A percentile compares a stretch with the other conserved stretches of the same genome.
Evolutionary conservation across 2,888 invertebrate genomes (phyloP).

Genomic region (Clostera curtula): DNA sequence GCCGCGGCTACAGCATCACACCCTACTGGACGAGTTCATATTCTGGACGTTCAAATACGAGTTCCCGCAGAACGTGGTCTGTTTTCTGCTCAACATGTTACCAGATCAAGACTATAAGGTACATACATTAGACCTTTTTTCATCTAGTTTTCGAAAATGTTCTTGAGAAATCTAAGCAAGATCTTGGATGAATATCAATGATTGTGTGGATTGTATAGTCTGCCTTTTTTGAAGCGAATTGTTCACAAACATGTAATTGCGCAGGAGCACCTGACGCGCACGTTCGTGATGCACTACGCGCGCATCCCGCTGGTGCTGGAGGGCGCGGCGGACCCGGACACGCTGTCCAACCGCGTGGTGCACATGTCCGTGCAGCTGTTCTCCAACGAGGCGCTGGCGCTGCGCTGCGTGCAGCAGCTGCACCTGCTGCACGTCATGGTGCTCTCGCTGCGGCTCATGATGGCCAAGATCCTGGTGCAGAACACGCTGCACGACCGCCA

Average conservation of each 20-base stretch:
- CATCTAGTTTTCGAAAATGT: no score
- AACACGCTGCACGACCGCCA: conserved; percentile 88
- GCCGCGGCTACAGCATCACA: conserved; percentile 85
- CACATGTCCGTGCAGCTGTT: conserved; percentile 98
- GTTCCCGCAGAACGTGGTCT: conserved; percentile 97
- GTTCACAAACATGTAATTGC: no score
- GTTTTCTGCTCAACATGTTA: conserved; percentile 94
- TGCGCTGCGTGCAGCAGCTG: conserved; percentile 92
- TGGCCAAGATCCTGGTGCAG: conserved; percentile 91
- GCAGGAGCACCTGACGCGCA: conserved; percentile 91
- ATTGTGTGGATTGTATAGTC: no score
- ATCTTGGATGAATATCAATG: no score
- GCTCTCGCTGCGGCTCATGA: conserved; percentile 90
- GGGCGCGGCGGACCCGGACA: conserved; percentile 89
- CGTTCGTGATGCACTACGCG: conserved; percentile 97
- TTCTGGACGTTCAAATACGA: conserved; percentile 99
- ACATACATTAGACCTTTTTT: no score
- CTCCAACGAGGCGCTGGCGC: conserved; percentile 93
- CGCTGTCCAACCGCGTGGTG: conserved; percentile 95
- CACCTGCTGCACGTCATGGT: conserved; percentile 96
- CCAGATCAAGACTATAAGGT: conserved; percentile 97
- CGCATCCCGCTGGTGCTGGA: conserved; percentile 94
- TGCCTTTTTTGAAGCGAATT: no score
- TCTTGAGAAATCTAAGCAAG: no score
- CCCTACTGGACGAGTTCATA: conserved; percentile 94